Percentiles rank a stretch among this genome's conserved stretches.
phyloP scores from a whole-genome alignment of 2,113 vertebrate genomes.

The Gasterosteus aculeatus region DNA sequence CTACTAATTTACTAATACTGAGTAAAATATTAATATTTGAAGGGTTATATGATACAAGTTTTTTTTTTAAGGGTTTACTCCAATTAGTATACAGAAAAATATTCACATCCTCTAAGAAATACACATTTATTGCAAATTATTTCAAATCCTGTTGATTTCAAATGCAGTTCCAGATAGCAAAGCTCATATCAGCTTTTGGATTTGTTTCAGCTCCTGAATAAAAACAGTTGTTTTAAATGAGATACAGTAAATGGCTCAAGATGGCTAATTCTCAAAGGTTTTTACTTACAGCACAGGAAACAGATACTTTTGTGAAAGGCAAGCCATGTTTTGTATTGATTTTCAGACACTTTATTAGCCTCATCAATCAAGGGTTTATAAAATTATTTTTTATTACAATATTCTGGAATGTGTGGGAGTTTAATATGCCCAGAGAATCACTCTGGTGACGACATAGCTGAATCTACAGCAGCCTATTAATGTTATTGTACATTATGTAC shows the following conservation, averaged over 20 bases:
- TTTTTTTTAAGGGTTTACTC: neutral
- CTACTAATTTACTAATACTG: neutral
- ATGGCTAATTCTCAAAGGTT: constrained; percentile 34
- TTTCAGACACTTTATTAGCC: constrained; percentile 28
- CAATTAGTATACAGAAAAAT: neutral
- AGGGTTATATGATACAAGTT: neutral
- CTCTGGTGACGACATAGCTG: neutral
- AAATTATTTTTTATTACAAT: neutral
- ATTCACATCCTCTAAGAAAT: neutral
- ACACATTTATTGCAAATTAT: neutral
- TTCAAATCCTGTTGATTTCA: neutral
- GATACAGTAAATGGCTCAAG: neutral
- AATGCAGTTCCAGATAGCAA: neutral
- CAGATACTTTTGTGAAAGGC: neutral
- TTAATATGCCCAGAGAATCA: neutral
- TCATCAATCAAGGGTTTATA: neutral
- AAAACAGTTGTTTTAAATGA: neutral
- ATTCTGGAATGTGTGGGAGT: constrained; percentile 7
- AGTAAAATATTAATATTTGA: neutral
- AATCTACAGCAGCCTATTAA: neutral
- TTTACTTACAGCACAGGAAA: constrained; percentile 2
- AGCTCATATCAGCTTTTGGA: neutral
- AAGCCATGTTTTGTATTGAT: constrained; percentile 10
- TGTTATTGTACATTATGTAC: neutral
- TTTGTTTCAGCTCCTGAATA: neutral